These are phyloP conservation scores for Atrichornis clamosus DNA, from an alignment of 2,113 vertebrate genomes.

Conservation along the genomic window DNA sequence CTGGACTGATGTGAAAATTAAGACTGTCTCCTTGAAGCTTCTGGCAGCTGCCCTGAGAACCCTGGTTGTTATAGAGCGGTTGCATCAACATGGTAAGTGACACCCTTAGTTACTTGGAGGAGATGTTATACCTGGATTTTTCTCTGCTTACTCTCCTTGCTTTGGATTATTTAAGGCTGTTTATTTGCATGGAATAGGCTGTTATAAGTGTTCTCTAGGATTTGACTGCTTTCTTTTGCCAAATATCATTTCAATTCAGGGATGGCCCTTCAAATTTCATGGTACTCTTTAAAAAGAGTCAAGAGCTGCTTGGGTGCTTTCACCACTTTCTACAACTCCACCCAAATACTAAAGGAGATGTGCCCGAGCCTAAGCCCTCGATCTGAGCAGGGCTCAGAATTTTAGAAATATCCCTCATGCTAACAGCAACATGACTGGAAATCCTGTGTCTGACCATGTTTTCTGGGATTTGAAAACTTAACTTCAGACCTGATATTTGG, in stretches of 20 bases:
- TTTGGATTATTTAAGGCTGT: background rate
- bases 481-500: background rate
- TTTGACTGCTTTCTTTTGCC: background rate
- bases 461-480: background rate
- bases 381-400: background rate
- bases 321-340: background rate
- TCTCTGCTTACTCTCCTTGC: background rate
- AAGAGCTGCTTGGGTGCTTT: background rate
- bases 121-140: background rate
- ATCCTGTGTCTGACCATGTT: background rate
- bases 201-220: background rate
- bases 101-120: background rate
- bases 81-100: background rate
- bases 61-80: background rate
- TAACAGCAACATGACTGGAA: background rate
- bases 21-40: background rate
- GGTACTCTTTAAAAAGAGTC: background rate
- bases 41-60: background rate
- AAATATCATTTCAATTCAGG: background rate
- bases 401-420: background rate
- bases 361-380: rapidly evolving
- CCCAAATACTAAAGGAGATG: background rate
- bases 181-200: background rate
- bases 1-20: background rate
- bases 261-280: background rate